Percentiles rank a stretch among this genome's conserved stretches.
Evolutionary conservation across 30 jellyfish, hydroid and myxozoan genomes (phyloP).

Genomic region (Pseudorhiza aurosa): DNA sequence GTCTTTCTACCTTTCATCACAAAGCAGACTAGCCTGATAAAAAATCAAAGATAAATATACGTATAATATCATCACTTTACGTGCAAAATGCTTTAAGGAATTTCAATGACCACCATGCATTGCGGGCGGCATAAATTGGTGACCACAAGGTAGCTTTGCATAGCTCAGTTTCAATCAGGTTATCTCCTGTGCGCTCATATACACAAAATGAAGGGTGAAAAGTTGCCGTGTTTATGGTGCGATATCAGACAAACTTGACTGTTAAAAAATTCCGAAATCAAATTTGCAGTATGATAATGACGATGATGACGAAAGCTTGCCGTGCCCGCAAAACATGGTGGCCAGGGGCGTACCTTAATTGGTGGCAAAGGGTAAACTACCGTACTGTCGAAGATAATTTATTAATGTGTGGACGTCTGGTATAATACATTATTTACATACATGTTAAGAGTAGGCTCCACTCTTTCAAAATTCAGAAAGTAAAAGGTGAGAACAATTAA

Average conservation of each 20-base stretch:
- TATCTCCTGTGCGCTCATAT: no score
- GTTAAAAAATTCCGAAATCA: no score
- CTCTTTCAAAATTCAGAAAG: constrained; percentile 20
- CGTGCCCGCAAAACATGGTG: background rate
- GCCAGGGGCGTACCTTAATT: background rate
- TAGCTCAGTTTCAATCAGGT: no score
- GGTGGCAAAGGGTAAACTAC: constrained; percentile 2
- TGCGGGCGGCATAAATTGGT: no score
- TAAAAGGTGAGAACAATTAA: background rate
- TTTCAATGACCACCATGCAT: background rate
- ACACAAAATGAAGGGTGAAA: no score
- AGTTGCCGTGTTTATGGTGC: no score
- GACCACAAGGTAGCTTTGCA: no score
- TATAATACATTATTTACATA: constrained; percentile 61
- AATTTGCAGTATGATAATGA: no score
- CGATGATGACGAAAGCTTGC: no score
- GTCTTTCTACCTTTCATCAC: background rate
- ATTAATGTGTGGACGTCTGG: constrained; percentile 45
- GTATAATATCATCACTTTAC: background rate
- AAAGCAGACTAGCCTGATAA: background rate
- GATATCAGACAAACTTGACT: no score
- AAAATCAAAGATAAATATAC: constrained; percentile 7
- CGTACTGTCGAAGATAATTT: constrained; percentile 49
- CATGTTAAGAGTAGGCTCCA: constrained; percentile 7
- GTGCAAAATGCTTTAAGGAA: background rate